These are phyloP conservation scores for Campoplex nolae DNA, from an alignment of 2,888 invertebrate genomes.

Conservation along the genomic window DNA sequence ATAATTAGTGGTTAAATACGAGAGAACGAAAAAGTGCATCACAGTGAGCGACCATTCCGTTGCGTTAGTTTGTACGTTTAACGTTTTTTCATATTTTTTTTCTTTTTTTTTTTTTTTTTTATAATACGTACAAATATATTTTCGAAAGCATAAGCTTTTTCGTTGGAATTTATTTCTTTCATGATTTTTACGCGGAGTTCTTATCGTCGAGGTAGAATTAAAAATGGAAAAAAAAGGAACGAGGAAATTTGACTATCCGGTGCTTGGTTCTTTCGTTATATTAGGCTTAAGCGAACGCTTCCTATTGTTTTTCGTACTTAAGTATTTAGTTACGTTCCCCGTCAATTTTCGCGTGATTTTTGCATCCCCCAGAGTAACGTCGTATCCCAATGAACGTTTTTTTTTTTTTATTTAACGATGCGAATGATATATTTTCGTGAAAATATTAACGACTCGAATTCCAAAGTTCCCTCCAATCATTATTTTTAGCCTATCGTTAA, in stretches of 20 bases:
- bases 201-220: conserved; percentile 42
- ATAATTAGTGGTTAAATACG: conserved; percentile 14
- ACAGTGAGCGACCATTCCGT: conserved; percentile 75
- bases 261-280: conserved; percentile 75
- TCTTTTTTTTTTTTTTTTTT: background rate
- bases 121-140: conserved; percentile 58
- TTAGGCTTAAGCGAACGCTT: conserved; percentile 72
- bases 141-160: conserved; percentile 71
- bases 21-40: conserved; percentile 32
- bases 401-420: background rate
- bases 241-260: conserved; percentile 67
- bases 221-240: conserved; percentile 23
- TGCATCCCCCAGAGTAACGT: background rate
- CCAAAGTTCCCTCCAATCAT: background rate
- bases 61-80: conserved; percentile 73
- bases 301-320: conserved; percentile 67
- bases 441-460: conserved; percentile 23
- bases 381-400: background rate
- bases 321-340: conserved; percentile 46
- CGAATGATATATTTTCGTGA: background rate
- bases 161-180: conserved; percentile 70
- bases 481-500: conserved; percentile 42
- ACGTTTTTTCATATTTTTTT: conserved; percentile 48
- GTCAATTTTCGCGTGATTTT: conserved; percentile 31
- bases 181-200: background rate